Evolutionary conservation across 1,140 invertebrate genomes (phyloP).

Genomic region (Kradibia gibbosae): DNA sequence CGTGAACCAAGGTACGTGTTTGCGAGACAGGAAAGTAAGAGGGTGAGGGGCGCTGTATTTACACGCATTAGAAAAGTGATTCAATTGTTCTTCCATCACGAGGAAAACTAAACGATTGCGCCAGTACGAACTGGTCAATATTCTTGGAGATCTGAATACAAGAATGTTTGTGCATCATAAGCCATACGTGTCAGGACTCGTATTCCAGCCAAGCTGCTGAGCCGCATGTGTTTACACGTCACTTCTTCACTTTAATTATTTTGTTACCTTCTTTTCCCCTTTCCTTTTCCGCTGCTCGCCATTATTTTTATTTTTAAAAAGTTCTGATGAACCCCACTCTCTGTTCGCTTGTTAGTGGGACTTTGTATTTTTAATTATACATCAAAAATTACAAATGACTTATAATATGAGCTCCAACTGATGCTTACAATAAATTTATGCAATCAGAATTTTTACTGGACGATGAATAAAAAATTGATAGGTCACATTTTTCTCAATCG

Average conservation of each 20-base stretch:
- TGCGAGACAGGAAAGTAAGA: not conserved
- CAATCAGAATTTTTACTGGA: not conserved
- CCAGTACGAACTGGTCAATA: slow-evolving; percentile 19
- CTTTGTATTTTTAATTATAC: slow-evolving; percentile 5
- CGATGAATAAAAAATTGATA: not conserved
- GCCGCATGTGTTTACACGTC: not conserved
- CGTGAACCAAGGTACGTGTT: not conserved
- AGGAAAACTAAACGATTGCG: slow-evolving; percentile 51
- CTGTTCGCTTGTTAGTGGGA: not conserved
- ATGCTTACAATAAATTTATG: not conserved
- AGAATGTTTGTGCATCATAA: not conserved
- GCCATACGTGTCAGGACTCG: not conserved
- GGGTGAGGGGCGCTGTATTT: slow-evolving; percentile 51
- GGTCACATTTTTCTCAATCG: not conserved
- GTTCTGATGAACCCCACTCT: not conserved
- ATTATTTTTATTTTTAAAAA: not conserved
- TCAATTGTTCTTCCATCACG: slow-evolving; percentile 71
- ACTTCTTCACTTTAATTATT: slow-evolving; percentile 8
- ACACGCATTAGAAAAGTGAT: slow-evolving; percentile 53
- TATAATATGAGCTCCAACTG: not conserved
- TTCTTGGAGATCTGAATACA: slow-evolving; percentile 15
- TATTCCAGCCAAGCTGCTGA: not conserved
- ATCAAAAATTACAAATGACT: not conserved
- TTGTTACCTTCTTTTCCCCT: not conserved
- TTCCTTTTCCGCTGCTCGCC: too few species aligned